Base-by-base conservation (phyloP, 2,888 invertebrate genomes). In the Coenonympha glycerion region DNA sequence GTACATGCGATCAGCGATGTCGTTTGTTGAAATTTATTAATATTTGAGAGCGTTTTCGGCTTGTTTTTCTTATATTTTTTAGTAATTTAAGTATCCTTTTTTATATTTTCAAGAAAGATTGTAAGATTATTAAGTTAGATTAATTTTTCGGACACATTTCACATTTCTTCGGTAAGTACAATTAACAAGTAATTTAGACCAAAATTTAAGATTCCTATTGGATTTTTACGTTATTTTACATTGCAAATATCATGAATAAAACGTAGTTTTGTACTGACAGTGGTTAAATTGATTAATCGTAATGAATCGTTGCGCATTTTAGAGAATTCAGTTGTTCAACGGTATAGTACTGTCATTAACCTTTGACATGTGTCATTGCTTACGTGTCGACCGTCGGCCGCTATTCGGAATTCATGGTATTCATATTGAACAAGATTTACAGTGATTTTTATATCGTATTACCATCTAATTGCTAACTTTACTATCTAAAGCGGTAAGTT, bases 291-390 rank as follows among this genome's bases (percentile, higher is more conserved):
- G 19, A 5, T n/a, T 2, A 28, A 37, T 28, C 3, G n/a, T 18
- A 9, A 1, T 9, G 16, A n/a, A 3, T 8, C 6, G 2, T 15
- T 16, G 15, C 18, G 6, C 16, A 5, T 18, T 18, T 28, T 11
- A 11, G 3, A 36, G 11, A 11, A 24, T n/a, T 39, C n/a, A 11
- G 22, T 26, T 24, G 39, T 21, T n/a, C 3, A 37, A 4, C 26
- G 26, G 26, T 16, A 26, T 71, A 73, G 70, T 69, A 66, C 79
- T 84, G 83, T 83, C 84, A 85, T 76, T 87, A 87, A 85, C 86
- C 87, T 87, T 84, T 87, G 87, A 87, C 87, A 87, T 87, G 82
- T 87, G 87, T 87, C 87, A 86, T 69, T 87, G 87, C 87, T 79
- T 87, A 87, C 87, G 87, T 87, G 87, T 87, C 87, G 77, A 71